Base-by-base conservation (phyloP, 1,140 invertebrate species). In the Druon quercuslanigerum region DNA sequence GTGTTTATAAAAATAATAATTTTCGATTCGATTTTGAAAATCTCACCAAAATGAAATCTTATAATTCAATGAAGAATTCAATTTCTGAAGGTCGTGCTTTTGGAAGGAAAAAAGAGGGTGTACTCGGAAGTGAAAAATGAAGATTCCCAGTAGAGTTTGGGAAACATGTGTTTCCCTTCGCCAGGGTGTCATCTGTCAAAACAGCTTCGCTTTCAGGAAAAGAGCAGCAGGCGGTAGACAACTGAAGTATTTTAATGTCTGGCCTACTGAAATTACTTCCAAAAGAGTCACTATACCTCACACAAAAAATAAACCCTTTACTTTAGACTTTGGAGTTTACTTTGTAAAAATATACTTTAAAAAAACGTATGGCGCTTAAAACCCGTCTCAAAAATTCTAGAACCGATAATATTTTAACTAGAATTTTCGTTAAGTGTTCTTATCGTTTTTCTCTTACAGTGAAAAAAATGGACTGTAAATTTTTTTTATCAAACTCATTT, bases 101-200 rank as follows among this genome's bases (percentile, higher is more conserved):
- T 14, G 16, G 8, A 9, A 66, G 25, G 16, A 40, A 66, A 33
- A 33, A 16, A 13, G 25, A 33, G 25, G 13, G 12, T 66, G 25
- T 3, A 66, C 20, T 66, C 57, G 57, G 74, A 74, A 70, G 72
- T n/a, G 76, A 72, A 81, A 78, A 81, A 79, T 79, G 79, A 79
- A 79, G 76, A 79, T 74, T 51, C 60, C 54, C 33, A 72, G 71
- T 79, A 79, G 78, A 83, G 77, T 82, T 87, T 87, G 83, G 84
- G 54, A 72, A 85, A 86, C 89, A 88, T 83, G 80, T 90, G 89
- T 86, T 46, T 84, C 77, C 73, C 72, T 60, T 79, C 66, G 66
- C 80, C 54, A 71, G 46, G 77, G 57, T 75, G 72, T 86, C 83
- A 85, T 84, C 86, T 85, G 84, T 88, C 83, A 85, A 87, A 89